Conservation (phyloP, 2,113 vertebrate species). For the Empidonax alnorum region DNA sequence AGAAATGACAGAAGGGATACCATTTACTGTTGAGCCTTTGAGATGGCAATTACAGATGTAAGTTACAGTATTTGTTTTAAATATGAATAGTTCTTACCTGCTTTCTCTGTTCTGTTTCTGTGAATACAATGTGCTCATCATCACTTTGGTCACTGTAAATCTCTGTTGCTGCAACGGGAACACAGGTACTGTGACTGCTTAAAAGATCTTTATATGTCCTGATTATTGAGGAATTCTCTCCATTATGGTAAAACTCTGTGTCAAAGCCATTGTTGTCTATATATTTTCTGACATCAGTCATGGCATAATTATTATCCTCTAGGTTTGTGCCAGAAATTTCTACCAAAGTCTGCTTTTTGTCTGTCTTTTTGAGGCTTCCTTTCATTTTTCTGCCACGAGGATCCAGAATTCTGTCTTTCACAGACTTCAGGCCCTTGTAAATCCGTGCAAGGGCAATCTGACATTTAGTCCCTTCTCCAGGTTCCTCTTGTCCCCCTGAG, state of each 20-base stretch:
- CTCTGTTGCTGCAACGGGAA: slow-evolving; percentile 83
- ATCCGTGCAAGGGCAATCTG: slow-evolving; percentile 85
- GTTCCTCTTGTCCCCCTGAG: slow-evolving; percentile 76
- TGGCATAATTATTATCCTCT: slow-evolving; percentile 68
- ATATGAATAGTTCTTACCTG: slow-evolving; percentile 50
- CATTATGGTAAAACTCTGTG: slow-evolving; percentile 24
- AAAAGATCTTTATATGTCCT: slow-evolving; percentile 77
- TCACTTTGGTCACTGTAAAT: background rate
- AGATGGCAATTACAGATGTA: background rate
- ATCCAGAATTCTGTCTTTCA: slow-evolving; percentile 9
- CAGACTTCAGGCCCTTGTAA: slow-evolving; percentile 59
- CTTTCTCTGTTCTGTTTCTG: background rate
- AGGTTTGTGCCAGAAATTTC: background rate
- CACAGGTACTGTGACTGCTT: slow-evolving; percentile 66
- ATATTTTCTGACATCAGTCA: background rate
- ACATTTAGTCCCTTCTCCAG: slow-evolving; percentile 81
- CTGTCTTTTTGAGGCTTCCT: background rate
- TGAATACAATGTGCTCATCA: background rate
- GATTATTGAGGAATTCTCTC: slow-evolving; percentile 60
- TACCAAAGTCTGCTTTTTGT: background rate
- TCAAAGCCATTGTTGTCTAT: slow-evolving; percentile 67
- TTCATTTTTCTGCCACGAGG: background rate
- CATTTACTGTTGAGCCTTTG: background rate
- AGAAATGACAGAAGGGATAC: background rate
- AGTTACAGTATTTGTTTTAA: background rate